These are phyloP conservation scores for Anguilla marmorata DNA, from an alignment of 2,797 vertebrate species.

Conservation along the genomic window DNA sequence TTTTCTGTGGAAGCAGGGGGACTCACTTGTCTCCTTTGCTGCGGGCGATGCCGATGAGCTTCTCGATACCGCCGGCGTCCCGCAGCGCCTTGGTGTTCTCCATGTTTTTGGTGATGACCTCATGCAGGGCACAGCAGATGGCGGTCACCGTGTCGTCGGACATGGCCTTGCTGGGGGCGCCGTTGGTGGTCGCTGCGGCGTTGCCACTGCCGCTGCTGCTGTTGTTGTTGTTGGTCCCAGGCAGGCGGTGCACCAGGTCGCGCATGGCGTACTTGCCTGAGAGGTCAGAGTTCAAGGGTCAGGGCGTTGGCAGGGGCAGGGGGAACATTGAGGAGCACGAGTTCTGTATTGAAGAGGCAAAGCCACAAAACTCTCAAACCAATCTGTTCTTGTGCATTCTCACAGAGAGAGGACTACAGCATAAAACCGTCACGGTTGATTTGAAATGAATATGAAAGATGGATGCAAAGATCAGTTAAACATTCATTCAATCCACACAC, in stretches of 20 bases:
- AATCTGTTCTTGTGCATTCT: background rate
- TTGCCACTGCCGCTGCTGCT: conserved; percentile 54
- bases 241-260: conserved; percentile 94
- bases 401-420: background rate
- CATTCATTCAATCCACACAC: background rate
- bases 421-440: background rate
- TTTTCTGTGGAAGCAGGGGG: background rate
- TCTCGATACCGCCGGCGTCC: conserved; percentile 96
- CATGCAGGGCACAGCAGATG: conserved; percentile 96
- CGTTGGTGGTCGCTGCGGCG: conserved; percentile 57
- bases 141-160: conserved; percentile 98
- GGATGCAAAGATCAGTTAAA: background rate
- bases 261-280: conserved; percentile 99
- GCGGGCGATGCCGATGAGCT: conserved; percentile 94
- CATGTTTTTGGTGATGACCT: conserved; percentile 99
- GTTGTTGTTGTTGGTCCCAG: conserved; percentile 89
- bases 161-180: conserved; percentile 86
- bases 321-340: background rate
- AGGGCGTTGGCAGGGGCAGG: background rate
- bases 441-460: background rate
- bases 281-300: conserved; percentile 34
- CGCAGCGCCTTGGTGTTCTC: conserved; percentile 99
- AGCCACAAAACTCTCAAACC: background rate
- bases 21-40: conserved; percentile 98
- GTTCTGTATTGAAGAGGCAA: background rate